Evolutionary conservation across 2,797 vertebrate genomes (phyloP).

Genomic region (Ctenopoma kingsleyae): DNA sequence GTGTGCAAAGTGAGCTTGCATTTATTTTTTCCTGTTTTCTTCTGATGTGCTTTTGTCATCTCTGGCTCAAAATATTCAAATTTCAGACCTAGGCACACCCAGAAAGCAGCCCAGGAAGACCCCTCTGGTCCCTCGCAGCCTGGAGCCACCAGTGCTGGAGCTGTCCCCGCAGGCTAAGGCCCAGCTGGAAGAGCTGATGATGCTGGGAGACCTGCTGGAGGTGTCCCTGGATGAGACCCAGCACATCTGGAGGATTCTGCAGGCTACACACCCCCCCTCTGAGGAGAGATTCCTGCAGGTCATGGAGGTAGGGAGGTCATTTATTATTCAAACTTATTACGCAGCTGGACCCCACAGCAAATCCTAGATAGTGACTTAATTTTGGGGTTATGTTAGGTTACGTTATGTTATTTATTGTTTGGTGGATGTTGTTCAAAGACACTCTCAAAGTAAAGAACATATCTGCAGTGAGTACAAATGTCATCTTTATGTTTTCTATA

Average conservation of each 20-base stretch:
- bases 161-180: slow-evolving; percentile 93
- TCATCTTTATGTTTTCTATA: slow-evolving; percentile 22
- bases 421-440: not conserved
- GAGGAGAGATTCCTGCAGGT: slow-evolving; percentile 97
- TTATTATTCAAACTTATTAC: slow-evolving; percentile 44
- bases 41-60: not conserved
- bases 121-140: slow-evolving; percentile 93
- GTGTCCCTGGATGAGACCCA: slow-evolving; percentile 98
- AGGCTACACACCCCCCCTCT: slow-evolving; percentile 96
- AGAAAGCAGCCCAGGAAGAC: slow-evolving; percentile 97
- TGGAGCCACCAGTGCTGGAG: slow-evolving; percentile 96
- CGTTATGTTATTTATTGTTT: not conserved
- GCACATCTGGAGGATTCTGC: slow-evolving; percentile 98
- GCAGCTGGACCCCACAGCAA: slow-evolving; percentile 13
- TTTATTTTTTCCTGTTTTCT: not conserved
- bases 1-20: slow-evolving; percentile 90
- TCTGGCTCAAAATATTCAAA: slow-evolving; percentile 8
- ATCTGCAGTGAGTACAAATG: not conserved
- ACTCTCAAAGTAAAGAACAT: not conserved
- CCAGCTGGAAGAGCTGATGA: slow-evolving; percentile 97
- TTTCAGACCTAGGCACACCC: slow-evolving; percentile 89
- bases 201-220: slow-evolving; percentile 97
- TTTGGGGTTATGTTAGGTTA: not conserved
- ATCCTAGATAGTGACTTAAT: not conserved
- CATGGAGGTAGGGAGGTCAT: slow-evolving; percentile 89